These are phyloP conservation scores for Phalacrocorax pelagicus DNA, from an alignment of 2,113 vertebrate species.

Conservation along the genomic window DNA sequence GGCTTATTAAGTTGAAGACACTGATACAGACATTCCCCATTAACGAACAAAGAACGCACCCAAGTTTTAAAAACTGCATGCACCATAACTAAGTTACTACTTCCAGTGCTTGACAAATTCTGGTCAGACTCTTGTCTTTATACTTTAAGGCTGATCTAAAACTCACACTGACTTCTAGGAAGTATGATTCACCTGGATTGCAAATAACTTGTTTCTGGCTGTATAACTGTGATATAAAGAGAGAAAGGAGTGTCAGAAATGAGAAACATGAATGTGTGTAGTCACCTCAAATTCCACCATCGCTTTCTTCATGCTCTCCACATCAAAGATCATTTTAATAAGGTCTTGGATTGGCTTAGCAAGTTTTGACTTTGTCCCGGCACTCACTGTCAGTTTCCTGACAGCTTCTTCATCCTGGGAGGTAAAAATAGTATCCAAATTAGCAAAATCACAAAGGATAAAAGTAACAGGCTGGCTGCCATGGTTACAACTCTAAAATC, in stretches of 20 bases:
- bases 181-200: background rate
- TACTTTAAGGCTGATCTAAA: background rate
- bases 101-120: background rate
- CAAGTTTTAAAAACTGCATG: background rate
- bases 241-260: background rate
- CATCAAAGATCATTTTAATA: slow-evolving; percentile 95
- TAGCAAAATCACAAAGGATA: slow-evolving; percentile 45
- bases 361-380: slow-evolving; percentile 90
- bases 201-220: background rate
- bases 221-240: background rate
- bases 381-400: slow-evolving; percentile 86
- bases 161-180: background rate
- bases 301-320: slow-evolving; percentile 99
- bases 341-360: slow-evolving; percentile 90
- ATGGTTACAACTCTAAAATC: slow-evolving; percentile 5
- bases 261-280: background rate
- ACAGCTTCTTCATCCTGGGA: slow-evolving; percentile 94
- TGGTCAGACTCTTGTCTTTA: background rate
- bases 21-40: background rate
- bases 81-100: background rate
- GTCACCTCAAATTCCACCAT: slow-evolving; percentile 98
- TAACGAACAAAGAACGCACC: background rate
- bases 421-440: slow-evolving; percentile 31
- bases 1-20: background rate
- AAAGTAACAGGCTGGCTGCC: slow-evolving; percentile 7